Conservation (phyloP, 2,797 vertebrate genomes). For the Aldrovandia affinis region DNA sequence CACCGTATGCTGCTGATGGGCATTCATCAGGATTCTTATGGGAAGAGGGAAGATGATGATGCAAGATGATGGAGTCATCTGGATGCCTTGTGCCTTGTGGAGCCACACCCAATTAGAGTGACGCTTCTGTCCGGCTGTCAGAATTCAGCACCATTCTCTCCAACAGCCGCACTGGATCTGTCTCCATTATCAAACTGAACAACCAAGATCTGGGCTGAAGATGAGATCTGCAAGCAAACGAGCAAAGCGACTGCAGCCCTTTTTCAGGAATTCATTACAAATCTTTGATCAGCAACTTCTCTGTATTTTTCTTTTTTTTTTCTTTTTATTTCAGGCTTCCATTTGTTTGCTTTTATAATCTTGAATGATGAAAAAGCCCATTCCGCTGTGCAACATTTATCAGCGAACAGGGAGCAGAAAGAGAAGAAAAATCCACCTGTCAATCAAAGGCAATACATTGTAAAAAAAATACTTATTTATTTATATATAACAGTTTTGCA, state of each 20-base stretch:
- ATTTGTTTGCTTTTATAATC: conserved; percentile 4
- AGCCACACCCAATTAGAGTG: not conserved
- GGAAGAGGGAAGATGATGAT: not conserved
- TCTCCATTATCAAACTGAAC: conserved; percentile 13
- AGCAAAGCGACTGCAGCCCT: conserved; percentile 4
- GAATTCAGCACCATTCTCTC: not conserved
- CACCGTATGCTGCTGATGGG: not conserved
- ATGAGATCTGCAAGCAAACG: not conserved
- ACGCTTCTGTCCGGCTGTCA: not conserved
- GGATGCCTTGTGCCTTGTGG: not conserved
- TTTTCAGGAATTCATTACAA: conserved; percentile 25
- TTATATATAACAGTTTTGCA: not conserved
- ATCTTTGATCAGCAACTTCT: not conserved
- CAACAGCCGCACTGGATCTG: not conserved
- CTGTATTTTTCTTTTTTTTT: conserved; percentile 2
- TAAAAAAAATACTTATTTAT: not conserved
- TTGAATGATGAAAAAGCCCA: not conserved
- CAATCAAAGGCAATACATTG: conserved; percentile 17
- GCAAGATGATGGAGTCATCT: not conserved
- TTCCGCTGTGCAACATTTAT: conserved; percentile 11
- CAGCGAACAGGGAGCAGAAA: not conserved
- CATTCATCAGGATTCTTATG: not conserved
- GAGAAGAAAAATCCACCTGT: conserved; percentile 22
- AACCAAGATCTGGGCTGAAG: conserved; percentile 15
- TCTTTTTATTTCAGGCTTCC: conserved; percentile 4